Evolutionary conservation across 2,113 vertebrate genomes (phyloP).

Genomic region (Pollimyrus isidori): DNA sequence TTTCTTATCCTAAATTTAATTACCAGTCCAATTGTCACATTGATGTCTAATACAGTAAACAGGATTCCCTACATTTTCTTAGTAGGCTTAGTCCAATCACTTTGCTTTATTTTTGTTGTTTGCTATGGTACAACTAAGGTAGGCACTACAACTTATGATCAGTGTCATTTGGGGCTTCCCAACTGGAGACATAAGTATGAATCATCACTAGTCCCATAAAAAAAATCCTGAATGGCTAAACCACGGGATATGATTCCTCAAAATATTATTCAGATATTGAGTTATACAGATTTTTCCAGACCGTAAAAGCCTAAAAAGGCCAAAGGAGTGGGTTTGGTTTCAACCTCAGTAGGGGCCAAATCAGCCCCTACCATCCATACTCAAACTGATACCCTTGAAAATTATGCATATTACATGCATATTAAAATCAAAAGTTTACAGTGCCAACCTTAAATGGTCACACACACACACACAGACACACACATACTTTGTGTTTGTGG

Average conservation of each 20-base stretch:
- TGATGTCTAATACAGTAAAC: not conserved
- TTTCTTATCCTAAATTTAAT: not conserved
- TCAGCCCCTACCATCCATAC: not conserved
- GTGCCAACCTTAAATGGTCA: not conserved
- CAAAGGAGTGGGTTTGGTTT: not conserved
- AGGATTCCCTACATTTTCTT: not conserved
- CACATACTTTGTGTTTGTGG: not conserved
- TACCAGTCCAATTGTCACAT: not conserved
- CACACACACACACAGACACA: not conserved
- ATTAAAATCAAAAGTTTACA: not conserved
- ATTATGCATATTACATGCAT: not conserved
- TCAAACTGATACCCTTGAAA: not conserved
- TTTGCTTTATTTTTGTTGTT: not conserved
- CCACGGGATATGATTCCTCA: not conserved
- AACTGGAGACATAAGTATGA: not conserved
- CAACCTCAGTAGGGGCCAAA: not conserved
- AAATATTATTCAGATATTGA: not conserved
- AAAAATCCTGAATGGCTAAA: not conserved
- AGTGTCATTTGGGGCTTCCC: not conserved
- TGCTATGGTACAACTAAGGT: not conserved
- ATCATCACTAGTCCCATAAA: not conserved
- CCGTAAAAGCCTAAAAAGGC: not conserved
- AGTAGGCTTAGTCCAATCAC: not conserved
- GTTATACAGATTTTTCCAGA: not conserved
- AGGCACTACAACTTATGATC: not conserved